Evolutionary conservation across 2,888 invertebrate species (phyloP).

Genomic region (Parascotia fuliginaria): DNA sequence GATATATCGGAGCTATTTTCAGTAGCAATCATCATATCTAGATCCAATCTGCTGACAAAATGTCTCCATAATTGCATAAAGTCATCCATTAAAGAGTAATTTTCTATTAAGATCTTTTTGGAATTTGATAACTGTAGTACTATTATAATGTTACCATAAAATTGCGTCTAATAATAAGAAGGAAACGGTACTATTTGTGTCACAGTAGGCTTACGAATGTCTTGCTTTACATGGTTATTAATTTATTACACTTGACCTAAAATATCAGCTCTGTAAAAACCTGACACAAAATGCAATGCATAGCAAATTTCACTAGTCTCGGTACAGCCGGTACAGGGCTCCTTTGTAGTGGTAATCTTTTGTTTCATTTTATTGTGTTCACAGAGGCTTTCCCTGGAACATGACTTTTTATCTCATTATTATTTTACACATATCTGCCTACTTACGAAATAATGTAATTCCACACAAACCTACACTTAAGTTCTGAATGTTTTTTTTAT

Average conservation of each 20-base stretch:
- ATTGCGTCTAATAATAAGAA: constrained; percentile 6
- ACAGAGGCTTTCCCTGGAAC: constrained; percentile 10
- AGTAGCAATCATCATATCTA: constrained; percentile 53
- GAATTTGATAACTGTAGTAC: constrained; percentile 11
- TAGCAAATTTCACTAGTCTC: no score
- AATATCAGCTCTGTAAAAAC: constrained; percentile 25
- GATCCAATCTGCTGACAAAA: constrained; percentile 29
- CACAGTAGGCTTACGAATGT: constrained; percentile 6
- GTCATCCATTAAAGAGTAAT: constrained; percentile 15
- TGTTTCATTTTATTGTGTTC: constrained; percentile 23
- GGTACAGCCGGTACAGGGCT: no score
- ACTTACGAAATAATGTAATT: not conserved
- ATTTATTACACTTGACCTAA: constrained; percentile 28
- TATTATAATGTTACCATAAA: constrained; percentile 2
- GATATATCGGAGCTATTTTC: constrained; percentile 43
- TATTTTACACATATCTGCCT: not conserved
- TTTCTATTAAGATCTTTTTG: constrained; percentile 1
- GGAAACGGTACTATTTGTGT: constrained; percentile 1
- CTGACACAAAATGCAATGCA: no score
- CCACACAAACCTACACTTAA: no score
- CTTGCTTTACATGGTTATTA: constrained; percentile 8
- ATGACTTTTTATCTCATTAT: constrained; percentile 11
- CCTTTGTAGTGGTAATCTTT: constrained; percentile 21
- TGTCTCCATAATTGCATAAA: constrained; percentile 22
- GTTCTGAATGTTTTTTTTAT: no score